Evolutionary conservation across 2,888 invertebrate species (phyloP), one percentile per base, ranked within the genome.

Genomic region (Crematogaster levior): DNA sequence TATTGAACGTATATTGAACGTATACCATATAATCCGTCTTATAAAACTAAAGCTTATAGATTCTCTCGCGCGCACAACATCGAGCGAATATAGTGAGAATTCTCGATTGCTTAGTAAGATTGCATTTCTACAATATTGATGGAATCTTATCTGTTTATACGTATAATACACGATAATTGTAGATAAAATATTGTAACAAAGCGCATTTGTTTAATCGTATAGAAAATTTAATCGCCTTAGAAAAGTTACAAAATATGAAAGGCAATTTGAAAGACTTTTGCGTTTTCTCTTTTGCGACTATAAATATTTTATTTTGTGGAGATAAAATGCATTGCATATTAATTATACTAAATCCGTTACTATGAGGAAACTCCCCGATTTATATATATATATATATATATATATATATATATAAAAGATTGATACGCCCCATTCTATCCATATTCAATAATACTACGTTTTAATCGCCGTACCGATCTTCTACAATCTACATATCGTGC

Each of bases 11-110:
- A 91, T 89, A 91, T 93, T 92, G 88, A n/a, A n/a, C n/a, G n/a
- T n/a, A n/a, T n/a, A n/a, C n/a, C n/a, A 89, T 91, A 88, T 92
- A 92, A 92, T 93, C 91, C 85, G 81, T 86, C 86, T 89, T 83
- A 65, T 65, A 84, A 86, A 86, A 85, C 86, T 84, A 73, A 65
- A 86, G 84, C 85, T 68, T 21, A 10, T 40, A 65, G 34, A 43
- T 51, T 68, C 21, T 79, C 43, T n/a, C n/a, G n/a, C n/a, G n/a
- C n/a, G n/a, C 43, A 53, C 24, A n/a, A 56, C 15, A 40, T 9
- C 40, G 15, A 21, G 46, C 34, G 21, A 68, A 24, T 56, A 30
- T 30, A 15, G 30, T 58, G 56, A 56, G 77, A 68, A 56, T 68
- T 46, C 9, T 68, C 34, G 43, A 75, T 68, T 43, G n/a, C 56